Percentiles rank a stretch among this genome's conserved stretches.
Conservation (phyloP, 2,113 vertebrate species). For the Psammodynastes pulverulentus region DNA sequence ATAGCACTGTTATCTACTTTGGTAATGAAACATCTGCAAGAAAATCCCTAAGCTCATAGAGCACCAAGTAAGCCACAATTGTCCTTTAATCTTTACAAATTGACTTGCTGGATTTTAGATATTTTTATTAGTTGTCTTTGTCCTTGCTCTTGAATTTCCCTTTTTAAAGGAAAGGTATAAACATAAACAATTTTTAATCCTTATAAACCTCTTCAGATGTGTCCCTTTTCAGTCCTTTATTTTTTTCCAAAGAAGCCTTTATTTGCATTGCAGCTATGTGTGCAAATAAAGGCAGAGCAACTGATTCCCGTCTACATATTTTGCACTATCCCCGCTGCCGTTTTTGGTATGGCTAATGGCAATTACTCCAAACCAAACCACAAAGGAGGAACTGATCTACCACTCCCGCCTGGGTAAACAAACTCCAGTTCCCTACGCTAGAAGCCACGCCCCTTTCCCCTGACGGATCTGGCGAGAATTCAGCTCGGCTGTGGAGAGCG, state of each 20-base stretch:
- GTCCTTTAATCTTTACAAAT: not conserved
- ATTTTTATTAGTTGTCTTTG: not conserved
- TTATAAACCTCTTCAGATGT: not conserved
- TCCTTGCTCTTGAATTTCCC: not conserved
- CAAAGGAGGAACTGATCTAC: not conserved
- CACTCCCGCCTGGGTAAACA: not conserved
- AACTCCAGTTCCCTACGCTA: not conserved
- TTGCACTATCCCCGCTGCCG: not conserved
- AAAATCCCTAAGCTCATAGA: not conserved
- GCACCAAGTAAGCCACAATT: not conserved
- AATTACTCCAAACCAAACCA: not conserved
- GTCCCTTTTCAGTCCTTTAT: not conserved
- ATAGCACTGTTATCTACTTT: not conserved
- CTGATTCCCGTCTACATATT: not conserved
- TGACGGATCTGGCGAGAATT: conserved; percentile 15
- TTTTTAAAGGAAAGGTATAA: not conserved
- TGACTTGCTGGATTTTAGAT: not conserved
- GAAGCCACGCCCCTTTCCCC: not conserved
- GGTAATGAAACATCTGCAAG: not conserved
- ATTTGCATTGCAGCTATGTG: not conserved
- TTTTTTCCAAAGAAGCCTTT: not conserved
- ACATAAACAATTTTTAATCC: not conserved
- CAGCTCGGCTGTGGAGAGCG: not conserved
- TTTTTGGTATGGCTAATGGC: not conserved
- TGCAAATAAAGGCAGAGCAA: not conserved